Evolutionary conservation across 2,797 vertebrate genomes (phyloP).

Genomic region (Chromobotia macracanthus): DNA sequence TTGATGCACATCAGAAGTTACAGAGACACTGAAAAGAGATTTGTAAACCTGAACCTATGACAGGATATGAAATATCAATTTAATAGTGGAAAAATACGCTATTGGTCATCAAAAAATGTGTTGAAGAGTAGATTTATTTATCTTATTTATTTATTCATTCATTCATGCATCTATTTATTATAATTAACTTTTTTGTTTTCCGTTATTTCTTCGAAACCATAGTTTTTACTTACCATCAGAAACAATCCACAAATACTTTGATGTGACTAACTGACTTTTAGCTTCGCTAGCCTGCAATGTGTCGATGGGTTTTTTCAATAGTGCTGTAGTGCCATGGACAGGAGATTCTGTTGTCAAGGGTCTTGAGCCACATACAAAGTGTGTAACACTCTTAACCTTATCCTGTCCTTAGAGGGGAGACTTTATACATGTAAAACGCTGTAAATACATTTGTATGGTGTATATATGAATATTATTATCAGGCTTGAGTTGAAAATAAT

Average conservation of each 20-base stretch:
- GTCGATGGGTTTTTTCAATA: conserved; percentile 75
- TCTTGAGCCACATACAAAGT: conserved; percentile 65
- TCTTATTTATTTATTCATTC: conserved; percentile 75
- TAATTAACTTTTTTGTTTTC: conserved; percentile 70
- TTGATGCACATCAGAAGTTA: conserved; percentile 64
- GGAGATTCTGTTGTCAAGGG: conserved; percentile 69
- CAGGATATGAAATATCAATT: conserved; percentile 67
- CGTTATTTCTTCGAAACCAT: conserved; percentile 62
- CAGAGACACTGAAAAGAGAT: conserved; percentile 69
- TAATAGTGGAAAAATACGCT: conserved; percentile 70
- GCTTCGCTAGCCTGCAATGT: conserved; percentile 74
- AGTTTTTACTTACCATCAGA: conserved; percentile 53
- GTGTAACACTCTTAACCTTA: conserved; percentile 67
- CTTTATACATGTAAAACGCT: conserved; percentile 81
- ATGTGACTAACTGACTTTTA: conserved; percentile 70
- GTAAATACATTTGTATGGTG: conserved; percentile 84
- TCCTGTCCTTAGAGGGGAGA: conserved; percentile 67
- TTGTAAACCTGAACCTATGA: conserved; percentile 70
- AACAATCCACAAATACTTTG: conserved; percentile 55
- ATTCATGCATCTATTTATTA: conserved; percentile 75
- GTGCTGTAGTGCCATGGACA: conserved; percentile 80
- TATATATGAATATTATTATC: conserved; percentile 79
- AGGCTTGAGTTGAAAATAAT: conserved; percentile 64
- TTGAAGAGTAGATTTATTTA: conserved; percentile 63
- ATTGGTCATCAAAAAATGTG: conserved; percentile 45